Evolutionary conservation across 2,888 invertebrate species (phyloP), one percentile per base, ranked within the genome.

Genomic region (Monoplex corrugatus): DNA sequence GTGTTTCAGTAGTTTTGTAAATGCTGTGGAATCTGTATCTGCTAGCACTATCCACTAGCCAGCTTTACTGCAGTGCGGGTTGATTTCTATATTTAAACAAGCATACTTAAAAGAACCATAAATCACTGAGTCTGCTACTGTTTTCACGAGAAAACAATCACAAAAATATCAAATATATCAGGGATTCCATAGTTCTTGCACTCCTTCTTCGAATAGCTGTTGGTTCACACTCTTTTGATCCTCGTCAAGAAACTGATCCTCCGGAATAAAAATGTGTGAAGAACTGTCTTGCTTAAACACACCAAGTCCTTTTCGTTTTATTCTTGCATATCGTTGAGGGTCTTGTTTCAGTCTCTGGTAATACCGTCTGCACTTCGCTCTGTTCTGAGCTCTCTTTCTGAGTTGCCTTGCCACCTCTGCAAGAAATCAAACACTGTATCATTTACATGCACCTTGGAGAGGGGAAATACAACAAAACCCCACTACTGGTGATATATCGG

Each of bases 301-400:
- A 13, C 45, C 16, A 2, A 83, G n/a, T 45, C 38, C 57, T 84
- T 84, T 57, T 84, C 45, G 35, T 57, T 84, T 84, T 28, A 84
- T 45, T 35, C 84, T 50, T 35, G 84, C 84, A 57, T 84, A 84
- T 35, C 84, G 84, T 57, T 57, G 84, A 6, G 84, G 84, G 57
- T 84, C 84, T 35, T 84, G 84, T 35, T 84, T 84, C 50, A 84
- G 84, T 57, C 84, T 84, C 84, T 84, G 35, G 57, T 84, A 84
- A 50, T 84, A 84, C 8, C 84, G 84, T 3, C 57, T n/a, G 84
- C 84, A 84, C 57, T 84, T 84, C 38, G 50, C 57, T 84, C 45
- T 84, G 84, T 57, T 84, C 84, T 84, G 84, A 45, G 50, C 84
- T 84, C 50, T 50, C 84, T 57, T 50, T 57, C 23, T 45, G 6